Conservation (phyloP, 2,797 vertebrate genomes). For the Microcaecilia unicolor region DNA sequence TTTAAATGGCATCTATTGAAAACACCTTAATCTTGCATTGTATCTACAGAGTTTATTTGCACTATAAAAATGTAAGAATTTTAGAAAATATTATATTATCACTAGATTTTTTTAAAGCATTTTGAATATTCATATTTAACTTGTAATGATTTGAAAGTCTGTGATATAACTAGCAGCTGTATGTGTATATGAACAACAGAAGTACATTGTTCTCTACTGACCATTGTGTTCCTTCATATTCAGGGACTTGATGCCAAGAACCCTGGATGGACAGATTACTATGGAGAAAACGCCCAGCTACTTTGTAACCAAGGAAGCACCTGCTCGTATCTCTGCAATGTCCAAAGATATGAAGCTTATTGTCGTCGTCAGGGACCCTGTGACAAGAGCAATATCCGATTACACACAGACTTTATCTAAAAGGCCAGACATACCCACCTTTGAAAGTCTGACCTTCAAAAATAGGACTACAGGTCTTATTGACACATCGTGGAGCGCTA, state of each 20-base stretch:
- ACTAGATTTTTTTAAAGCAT: too few species aligned
- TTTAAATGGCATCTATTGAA: too few species aligned
- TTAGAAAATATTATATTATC: too few species aligned
- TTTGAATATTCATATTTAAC: too few species aligned
- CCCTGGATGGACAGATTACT: conserved; percentile 52
- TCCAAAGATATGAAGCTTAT: conserved; percentile 43
- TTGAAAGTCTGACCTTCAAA: conserved; percentile 70
- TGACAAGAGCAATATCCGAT: conserved; percentile 46
- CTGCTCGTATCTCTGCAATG: conserved; percentile 41
- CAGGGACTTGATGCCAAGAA: conserved; percentile 48
- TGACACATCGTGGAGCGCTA: conserved; percentile 70
- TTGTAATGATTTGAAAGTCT: too few species aligned
- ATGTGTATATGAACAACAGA: too few species aligned
- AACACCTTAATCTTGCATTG: too few species aligned
- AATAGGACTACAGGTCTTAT: conserved; percentile 73
- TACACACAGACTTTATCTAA: conserved; percentile 63
- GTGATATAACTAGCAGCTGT: too few species aligned
- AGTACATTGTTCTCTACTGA: too few species aligned
- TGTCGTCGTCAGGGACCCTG: conserved; percentile 49
- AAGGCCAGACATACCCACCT: conserved; percentile 68
- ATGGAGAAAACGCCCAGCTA: conserved; percentile 57
- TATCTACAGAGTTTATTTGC: too few species aligned
- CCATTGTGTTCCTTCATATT: background rate
- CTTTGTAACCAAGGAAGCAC: conserved; percentile 46
- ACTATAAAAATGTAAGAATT: too few species aligned